Base-by-base conservation (phyloP, 1,140 invertebrate genomes). In the Neodiprion pinetum region DNA sequence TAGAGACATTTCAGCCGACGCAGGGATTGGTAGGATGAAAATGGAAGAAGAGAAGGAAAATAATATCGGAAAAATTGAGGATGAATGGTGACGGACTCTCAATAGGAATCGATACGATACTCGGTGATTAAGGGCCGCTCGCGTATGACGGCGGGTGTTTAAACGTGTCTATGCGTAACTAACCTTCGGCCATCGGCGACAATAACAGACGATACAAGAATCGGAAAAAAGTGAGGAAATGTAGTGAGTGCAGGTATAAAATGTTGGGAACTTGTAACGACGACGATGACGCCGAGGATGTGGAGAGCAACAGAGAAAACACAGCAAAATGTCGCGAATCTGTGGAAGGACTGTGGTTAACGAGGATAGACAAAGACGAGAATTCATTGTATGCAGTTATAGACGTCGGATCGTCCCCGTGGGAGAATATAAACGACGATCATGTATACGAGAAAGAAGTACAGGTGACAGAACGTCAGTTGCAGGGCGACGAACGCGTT, bases 261-360 rank as follows among this genome's bases (percentile, higher is more conserved):
- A 61, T 61, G 53, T 61, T 61, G 53, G 53, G 53, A 61, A 61
- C 53, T 61, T 61, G 53, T 17, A 80, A 84, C 80, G 82, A 83
- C 75, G 85, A 87, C 80, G 86, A 88, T 83, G 85, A 88, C 77
- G 78, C 83, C 80, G 87, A 88, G 83, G 86, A 87, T 88, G 87
- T 87, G 84, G 87, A 88, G 79, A 87, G 81, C 80, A 80, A 83
- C 75, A 77, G 81, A 77, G 78, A 76, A 70, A 67, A 49, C 72
- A 71, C 53, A 75, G 77, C 75, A 80, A 72, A 76, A 67, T 77
- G 68, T 79, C 76, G 77, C 81, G 72, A 83, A 80, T 74, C 80
- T 83, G 67, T 89, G 86, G 85, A 88, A 88, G 81, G 87, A 88
- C 80, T 88, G 86, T 81, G 86, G 87, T 77, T 88, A 88, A 82